phyloP scores from a whole-genome alignment of 2,113 vertebrate species.

The Larimichthys crocea region DNA sequence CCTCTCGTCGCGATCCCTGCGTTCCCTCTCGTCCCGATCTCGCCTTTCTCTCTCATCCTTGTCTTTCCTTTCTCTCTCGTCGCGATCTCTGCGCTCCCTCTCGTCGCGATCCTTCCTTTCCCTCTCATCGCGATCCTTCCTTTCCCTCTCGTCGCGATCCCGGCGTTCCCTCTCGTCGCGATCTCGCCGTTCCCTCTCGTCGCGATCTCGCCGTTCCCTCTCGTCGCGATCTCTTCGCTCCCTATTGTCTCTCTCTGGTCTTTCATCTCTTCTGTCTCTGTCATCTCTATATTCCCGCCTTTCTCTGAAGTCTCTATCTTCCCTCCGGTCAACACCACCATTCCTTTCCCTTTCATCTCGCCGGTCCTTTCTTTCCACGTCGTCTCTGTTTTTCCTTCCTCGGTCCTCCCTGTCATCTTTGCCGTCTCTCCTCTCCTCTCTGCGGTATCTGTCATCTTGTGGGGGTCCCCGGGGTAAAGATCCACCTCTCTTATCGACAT shows the following conservation, averaged over 20 bases:
- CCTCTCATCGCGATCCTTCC: constrained; percentile 31
- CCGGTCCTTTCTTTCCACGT: constrained; percentile 54
- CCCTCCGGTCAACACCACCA: constrained; percentile 47
- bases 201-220: constrained; percentile 33
- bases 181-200: constrained; percentile 27
- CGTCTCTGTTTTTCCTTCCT: constrained; percentile 54
- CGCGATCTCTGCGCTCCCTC: background rate
- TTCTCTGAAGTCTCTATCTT: constrained; percentile 59
- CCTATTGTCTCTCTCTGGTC: constrained; percentile 40
- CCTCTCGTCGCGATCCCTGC: constrained; percentile 17
- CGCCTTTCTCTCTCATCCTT: constrained; percentile 18
- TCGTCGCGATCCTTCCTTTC: constrained; percentile 41
- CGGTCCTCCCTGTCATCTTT: constrained; percentile 60
- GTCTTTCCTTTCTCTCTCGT: constrained; percentile 6
- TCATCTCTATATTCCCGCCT: constrained; percentile 65
- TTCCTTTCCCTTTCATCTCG: constrained; percentile 64
- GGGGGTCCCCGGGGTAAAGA: constrained; percentile 65
- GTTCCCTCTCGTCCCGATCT: constrained; percentile 44
- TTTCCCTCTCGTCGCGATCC: constrained; percentile 45
- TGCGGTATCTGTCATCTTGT: constrained; percentile 67
- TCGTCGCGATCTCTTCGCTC: constrained; percentile 36
- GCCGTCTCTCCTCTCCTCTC: constrained; percentile 67
- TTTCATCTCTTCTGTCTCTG: constrained; percentile 54
- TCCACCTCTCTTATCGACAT: constrained; percentile 62
- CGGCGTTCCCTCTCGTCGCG: constrained; percentile 29